A percentile compares a stretch with the other conserved stretches of the same genome.
Conservation (phyloP, 2,797 vertebrate genomes). For the Serranus cabrilla region DNA sequence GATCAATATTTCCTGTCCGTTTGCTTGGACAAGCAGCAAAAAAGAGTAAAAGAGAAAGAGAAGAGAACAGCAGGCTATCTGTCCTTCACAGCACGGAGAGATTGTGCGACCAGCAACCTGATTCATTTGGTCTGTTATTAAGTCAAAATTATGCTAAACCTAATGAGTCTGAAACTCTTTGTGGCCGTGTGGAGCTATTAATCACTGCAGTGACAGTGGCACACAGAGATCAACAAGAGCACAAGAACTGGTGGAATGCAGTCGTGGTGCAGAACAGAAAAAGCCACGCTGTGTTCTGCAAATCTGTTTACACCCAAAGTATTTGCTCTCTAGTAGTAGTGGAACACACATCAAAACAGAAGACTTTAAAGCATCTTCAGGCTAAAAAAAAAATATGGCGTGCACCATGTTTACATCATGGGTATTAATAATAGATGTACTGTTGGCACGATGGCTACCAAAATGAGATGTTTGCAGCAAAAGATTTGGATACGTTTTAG, state of each 20-base stretch:
- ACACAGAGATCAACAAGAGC: conserved; percentile 23
- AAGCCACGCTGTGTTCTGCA: neutral
- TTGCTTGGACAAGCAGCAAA: neutral
- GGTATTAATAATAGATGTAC: conserved; percentile 8
- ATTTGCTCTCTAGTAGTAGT: neutral
- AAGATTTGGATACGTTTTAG: neutral
- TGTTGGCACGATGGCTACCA: neutral
- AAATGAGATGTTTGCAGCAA: neutral
- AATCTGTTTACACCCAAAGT: neutral
- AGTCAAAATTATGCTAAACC: conserved; percentile 17
- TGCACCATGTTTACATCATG: conserved; percentile 5
- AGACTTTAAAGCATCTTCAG: conserved; percentile 8
- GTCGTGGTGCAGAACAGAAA: conserved; percentile 6
- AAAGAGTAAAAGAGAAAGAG: neutral
- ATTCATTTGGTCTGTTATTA: conserved; percentile 21
- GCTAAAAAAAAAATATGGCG: neutral
- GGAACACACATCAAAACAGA: neutral
- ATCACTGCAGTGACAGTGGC: neutral
- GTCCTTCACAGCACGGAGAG: neutral
- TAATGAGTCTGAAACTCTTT: neutral
- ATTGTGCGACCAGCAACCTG: conserved; percentile 6
- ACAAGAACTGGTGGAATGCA: neutral
- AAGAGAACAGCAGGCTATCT: conserved; percentile 1
- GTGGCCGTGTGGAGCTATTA: conserved; percentile 30
- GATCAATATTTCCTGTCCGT: conserved; percentile 10